Percentiles rank a stretch among this genome's conserved stretches.
Conservation (phyloP, 2,888 invertebrate species). For the Coelinius sp. region DNA sequence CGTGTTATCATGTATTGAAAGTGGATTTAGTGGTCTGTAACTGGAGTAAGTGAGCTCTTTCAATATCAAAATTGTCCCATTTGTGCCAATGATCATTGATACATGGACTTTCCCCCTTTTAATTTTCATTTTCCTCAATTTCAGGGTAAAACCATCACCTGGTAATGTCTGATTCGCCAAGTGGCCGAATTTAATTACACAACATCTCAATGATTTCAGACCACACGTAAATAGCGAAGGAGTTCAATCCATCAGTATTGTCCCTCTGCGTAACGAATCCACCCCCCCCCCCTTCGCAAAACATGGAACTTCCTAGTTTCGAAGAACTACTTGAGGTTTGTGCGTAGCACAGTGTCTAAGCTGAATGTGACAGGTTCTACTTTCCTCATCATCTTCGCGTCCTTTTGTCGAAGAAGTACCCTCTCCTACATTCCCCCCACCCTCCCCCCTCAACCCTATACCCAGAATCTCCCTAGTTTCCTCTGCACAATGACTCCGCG, state of each 20-base stretch:
- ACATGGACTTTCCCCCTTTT: not conserved
- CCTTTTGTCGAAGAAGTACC: conserved; percentile 56
- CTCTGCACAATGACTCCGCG: conserved; percentile 60
- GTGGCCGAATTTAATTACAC: conserved; percentile 7
- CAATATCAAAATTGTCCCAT: not conserved
- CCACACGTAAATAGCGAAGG: not conserved
- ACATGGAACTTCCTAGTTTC: not conserved
- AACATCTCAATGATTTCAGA: not conserved
- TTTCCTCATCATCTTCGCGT: conserved; percentile 57
- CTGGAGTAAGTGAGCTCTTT: not conserved
- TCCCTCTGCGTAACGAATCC: conserved; percentile 20
- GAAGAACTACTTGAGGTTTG: conserved; percentile 4
- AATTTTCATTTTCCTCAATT: not conserved
- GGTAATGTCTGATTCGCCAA: not conserved
- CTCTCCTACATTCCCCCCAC: conserved; percentile 45
- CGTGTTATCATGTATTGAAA: conserved; percentile 30
- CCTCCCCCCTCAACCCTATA: conserved; percentile 35
- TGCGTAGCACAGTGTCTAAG: conserved; percentile 39
- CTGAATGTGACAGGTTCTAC: conserved; percentile 58
- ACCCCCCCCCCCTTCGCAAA: not conserved
- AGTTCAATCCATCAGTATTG: not conserved
- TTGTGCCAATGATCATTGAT: not conserved
- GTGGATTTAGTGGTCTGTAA: not conserved
- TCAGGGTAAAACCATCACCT: not conserved
- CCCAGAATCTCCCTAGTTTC: conserved; percentile 15